These are phyloP conservation scores for Arctocebus calabarensis DNA, from an alignment of 2,797 vertebrate species.

Conservation along the genomic window DNA sequence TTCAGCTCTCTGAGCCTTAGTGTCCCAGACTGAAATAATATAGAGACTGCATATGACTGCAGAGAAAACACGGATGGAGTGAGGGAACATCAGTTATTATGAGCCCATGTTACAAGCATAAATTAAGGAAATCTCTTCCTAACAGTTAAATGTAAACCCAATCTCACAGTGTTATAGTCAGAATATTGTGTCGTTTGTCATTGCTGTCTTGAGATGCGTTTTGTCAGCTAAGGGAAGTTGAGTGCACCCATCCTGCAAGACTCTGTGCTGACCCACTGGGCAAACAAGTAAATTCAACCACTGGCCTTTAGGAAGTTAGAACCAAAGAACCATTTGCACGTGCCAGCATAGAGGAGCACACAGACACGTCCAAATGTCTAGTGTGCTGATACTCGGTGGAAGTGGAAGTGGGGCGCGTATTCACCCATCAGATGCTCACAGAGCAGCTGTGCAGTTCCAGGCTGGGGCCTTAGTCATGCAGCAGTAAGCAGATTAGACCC, in stretches of 20 bases:
- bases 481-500: neutral
- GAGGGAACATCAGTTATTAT: neutral
- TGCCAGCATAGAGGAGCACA: neutral
- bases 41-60: too few relatives aligned
- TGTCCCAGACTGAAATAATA: neutral
- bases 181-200: neutral
- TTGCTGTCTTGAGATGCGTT: neutral
- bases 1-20: neutral
- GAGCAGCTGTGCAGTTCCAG: neutral
- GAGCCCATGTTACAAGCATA: neutral
- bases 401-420: neutral
- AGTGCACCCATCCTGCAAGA: fast-evolving
- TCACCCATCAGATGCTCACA: neutral
- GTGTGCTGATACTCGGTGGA: neutral
- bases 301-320: neutral
- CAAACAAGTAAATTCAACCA: neutral
- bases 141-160: neutral
- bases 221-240: neutral
- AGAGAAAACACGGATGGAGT: neutral
- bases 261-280: neutral
- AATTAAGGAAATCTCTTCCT: neutral
- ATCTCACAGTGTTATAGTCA: neutral
- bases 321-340: neutral
- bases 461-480: neutral
- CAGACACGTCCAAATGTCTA: neutral